Conservation (phyloP, 2,113 vertebrate genomes). For the Coturnix japonica region DNA sequence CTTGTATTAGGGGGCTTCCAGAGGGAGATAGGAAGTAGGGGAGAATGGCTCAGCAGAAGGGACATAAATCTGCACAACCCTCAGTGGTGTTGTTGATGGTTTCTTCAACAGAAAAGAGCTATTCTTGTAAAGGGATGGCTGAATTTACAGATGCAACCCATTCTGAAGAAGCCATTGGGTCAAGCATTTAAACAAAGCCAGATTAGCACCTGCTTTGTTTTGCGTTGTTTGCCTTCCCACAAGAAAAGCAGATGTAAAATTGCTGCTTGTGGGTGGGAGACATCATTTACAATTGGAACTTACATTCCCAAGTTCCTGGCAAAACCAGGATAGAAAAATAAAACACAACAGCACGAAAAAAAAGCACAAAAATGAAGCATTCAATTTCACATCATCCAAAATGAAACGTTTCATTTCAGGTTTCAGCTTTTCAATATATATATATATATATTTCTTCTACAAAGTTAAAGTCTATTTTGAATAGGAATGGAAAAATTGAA, state of each 20-base stretch:
- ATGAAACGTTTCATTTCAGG: not conserved
- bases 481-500: not conserved
- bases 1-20: not conserved
- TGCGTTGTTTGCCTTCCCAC: fast-evolving
- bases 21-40: not conserved
- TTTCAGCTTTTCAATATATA: not conserved
- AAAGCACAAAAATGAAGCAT: not conserved
- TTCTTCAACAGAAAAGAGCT: not conserved
- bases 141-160: not conserved
- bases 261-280: not conserved
- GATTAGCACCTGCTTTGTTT: not conserved
- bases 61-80: fast-evolving
- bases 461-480: not conserved
- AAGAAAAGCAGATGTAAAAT: not conserved
- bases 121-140: not conserved
- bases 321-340: not conserved
- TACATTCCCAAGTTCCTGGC: not conserved
- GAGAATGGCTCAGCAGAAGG: not conserved
- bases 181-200: not conserved
- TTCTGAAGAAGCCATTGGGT: not conserved
- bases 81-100: no score
- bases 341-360: not conserved
- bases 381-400: not conserved
- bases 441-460: no score
- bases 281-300: not conserved